These are phyloP conservation scores for Gadus chalcogrammus DNA, from an alignment of 2,113 vertebrate genomes.

Conservation along the genomic window DNA sequence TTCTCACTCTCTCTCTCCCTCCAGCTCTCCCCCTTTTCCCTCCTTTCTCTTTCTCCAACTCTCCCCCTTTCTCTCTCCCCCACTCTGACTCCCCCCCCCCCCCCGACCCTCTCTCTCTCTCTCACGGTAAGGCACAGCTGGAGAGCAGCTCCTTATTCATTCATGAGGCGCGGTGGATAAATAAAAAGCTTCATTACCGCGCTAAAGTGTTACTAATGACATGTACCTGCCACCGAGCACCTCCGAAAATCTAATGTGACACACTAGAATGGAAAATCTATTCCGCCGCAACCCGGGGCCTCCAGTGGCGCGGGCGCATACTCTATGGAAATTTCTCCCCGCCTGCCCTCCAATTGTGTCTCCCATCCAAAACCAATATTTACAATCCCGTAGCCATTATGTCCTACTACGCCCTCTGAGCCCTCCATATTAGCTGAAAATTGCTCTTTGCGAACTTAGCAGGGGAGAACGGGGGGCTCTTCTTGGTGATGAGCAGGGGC, in stretches of 20 bases:
- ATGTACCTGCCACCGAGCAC: slow-evolving; percentile 95
- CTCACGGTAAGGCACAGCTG: slow-evolving; percentile 73
- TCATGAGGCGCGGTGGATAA: slow-evolving; percentile 94
- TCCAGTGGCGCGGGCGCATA: slow-evolving; percentile 59
- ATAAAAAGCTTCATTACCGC: slow-evolving; percentile 98
- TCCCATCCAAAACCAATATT: slow-evolving; percentile 86
- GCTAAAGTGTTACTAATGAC: slow-evolving; percentile 99
- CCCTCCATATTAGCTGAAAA: slow-evolving; percentile 93
- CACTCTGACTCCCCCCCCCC: not conserved
- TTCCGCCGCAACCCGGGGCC: slow-evolving; percentile 71
- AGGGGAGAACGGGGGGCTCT: slow-evolving; percentile 52
- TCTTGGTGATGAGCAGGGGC: slow-evolving; percentile 51
- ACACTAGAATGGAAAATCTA: slow-evolving; percentile 89
- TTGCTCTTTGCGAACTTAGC: slow-evolving; percentile 89
- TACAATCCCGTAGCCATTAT: slow-evolving; percentile 97
- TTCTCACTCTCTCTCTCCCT: not conserved
- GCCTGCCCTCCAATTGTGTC: slow-evolving; percentile 84
- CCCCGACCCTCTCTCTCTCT: slow-evolving; percentile 33
- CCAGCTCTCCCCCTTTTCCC: no score
- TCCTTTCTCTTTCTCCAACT: no score
- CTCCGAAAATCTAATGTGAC: slow-evolving; percentile 99
- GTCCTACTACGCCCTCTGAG: slow-evolving; percentile 96
- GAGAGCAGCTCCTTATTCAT: slow-evolving; percentile 89
- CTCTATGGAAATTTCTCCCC: slow-evolving; percentile 84
- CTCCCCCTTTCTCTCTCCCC: no score